Evolutionary conservation across 2,797 vertebrate genomes (phyloP).

Genomic region (Falco peregrinus): DNA sequence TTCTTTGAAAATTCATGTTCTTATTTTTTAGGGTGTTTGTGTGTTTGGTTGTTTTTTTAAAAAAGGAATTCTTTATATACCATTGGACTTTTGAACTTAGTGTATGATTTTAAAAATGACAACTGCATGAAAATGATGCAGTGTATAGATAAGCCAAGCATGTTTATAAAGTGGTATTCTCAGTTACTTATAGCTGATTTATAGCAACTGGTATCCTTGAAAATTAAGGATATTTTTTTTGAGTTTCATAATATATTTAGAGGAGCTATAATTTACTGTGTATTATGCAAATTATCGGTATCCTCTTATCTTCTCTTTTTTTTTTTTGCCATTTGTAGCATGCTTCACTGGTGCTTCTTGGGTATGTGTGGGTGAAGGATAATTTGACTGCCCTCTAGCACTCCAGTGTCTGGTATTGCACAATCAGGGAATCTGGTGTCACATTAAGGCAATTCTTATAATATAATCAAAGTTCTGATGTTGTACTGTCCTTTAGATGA

Average conservation of each 20-base stretch:
- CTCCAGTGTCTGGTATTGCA: constrained; percentile 57
- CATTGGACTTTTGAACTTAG: background rate
- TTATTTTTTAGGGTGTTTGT: background rate
- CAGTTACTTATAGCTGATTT: background rate
- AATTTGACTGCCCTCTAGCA: constrained; percentile 70
- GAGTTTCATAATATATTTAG: constrained; percentile 1
- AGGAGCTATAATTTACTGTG: background rate
- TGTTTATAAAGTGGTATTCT: background rate
- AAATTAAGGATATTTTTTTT: background rate
- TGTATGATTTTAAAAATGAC: background rate
- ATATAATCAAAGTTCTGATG: constrained; percentile 77
- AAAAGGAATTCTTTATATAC: background rate
- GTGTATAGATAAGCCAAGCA: background rate
- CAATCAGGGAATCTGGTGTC: constrained; percentile 72
- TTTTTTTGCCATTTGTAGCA: background rate
- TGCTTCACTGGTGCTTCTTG: constrained; percentile 1
- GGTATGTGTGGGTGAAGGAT: constrained; percentile 53
- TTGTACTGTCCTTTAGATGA: constrained; percentile 76
- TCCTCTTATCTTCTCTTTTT: background rate
- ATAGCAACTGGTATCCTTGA: background rate
- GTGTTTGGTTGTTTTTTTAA: background rate
- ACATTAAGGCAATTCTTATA: constrained; percentile 74
- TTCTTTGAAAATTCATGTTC: background rate
- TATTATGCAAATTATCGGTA: constrained; percentile 5
- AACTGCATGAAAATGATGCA: background rate